These are phyloP conservation scores for Thalassophryne amazonica DNA, from an alignment of 2,797 vertebrate genomes.

Conservation along the genomic window DNA sequence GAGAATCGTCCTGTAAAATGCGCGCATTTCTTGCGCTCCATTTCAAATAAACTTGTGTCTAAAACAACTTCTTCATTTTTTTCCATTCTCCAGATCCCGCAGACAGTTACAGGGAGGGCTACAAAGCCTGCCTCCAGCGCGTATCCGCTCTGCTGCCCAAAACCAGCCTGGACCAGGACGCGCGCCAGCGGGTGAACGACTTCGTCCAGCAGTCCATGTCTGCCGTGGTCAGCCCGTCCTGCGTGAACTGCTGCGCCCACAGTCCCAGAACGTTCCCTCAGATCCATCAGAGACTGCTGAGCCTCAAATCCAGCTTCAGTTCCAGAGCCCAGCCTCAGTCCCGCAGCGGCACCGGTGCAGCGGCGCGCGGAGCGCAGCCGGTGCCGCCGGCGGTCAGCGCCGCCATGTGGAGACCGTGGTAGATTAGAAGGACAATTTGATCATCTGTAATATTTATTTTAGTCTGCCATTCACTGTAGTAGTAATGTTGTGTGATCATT, in stretches of 20 bases:
- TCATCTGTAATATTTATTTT: too few species aligned
- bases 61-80: too few species aligned
- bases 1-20: slow-evolving; percentile 25
- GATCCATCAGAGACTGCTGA: slow-evolving; percentile 62
- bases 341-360: slow-evolving; percentile 5
- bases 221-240: slow-evolving; percentile 38
- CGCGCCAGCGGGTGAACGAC: slow-evolving; percentile 67
- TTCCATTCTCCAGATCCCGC: slow-evolving; percentile 34
- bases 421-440: slow-evolving; percentile 20
- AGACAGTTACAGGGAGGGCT: slow-evolving; percentile 82
- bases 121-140: slow-evolving; percentile 81
- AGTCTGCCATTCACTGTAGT: too few species aligned
- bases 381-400: slow-evolving; percentile 14
- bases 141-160: slow-evolving; percentile 76
- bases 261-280: slow-evolving; percentile 49
- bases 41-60: rapidly evolving
- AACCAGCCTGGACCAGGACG: slow-evolving; percentile 66
- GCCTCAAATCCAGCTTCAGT: slow-evolving; percentile 55
- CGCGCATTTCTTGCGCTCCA: rapidly evolving
- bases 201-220: slow-evolving; percentile 72
- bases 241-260: slow-evolving; percentile 66
- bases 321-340: slow-evolving; percentile 35
- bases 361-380: slow-evolving; percentile 11
- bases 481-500: slow-evolving; percentile 26
- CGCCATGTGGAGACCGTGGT: slow-evolving; percentile 75